A percentile compares a stretch with the other conserved stretches of the same genome.
Conservation (phyloP, 2,113 vertebrate species). For the Coreoperca whiteheadi region DNA sequence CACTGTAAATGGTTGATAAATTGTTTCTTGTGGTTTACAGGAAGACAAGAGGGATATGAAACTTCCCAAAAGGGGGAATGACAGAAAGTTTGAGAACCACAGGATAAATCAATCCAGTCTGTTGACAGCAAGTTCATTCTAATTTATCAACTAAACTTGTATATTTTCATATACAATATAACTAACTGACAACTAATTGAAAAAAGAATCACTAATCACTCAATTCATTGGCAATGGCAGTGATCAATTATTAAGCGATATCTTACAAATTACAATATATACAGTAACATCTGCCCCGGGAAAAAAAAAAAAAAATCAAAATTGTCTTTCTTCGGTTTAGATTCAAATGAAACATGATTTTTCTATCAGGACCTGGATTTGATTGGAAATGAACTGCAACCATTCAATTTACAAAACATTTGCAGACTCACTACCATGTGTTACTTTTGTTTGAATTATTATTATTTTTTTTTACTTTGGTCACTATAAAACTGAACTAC, state of each 20-base stretch:
- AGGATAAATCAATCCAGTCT: not conserved
- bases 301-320: not conserved
- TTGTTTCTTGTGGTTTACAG: not conserved
- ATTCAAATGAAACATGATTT: not conserved
- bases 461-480: not conserved
- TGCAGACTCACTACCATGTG: not conserved
- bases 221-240: not conserved
- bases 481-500: conserved; percentile 44
- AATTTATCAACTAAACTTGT: not conserved
- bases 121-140: not conserved
- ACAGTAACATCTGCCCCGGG: not conserved
- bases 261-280: not conserved
- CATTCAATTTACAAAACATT: not conserved
- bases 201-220: not conserved
- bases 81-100: conserved; percentile 13
- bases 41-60: not conserved
- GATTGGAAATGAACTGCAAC: not conserved
- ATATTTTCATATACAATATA: not conserved
- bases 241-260: not conserved
- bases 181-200: too few relatives aligned
- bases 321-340: not conserved
- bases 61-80: not conserved
- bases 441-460: not conserved
- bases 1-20: not conserved
- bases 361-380: not conserved